Evolutionary conservation across 2,113 vertebrate genomes (phyloP).

Genomic region (Brevimyrus niger): DNA sequence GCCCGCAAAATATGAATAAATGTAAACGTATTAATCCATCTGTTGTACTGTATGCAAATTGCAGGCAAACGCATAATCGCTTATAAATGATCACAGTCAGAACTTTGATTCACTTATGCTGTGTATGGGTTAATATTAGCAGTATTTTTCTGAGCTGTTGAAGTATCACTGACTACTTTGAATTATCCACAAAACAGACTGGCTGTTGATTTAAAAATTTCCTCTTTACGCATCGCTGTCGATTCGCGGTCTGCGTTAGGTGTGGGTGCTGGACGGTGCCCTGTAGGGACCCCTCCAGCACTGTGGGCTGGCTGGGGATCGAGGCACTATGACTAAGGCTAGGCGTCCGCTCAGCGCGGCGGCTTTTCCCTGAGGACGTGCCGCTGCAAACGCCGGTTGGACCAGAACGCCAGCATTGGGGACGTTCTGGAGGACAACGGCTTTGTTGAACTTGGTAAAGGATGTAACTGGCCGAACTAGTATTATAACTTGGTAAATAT

Average conservation of each 20-base stretch:
- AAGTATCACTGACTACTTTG: not conserved
- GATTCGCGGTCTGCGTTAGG: constrained; percentile 66
- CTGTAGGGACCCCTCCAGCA: constrained; percentile 32
- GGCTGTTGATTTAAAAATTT: not conserved
- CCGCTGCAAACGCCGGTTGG: constrained; percentile 64
- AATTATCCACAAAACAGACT: not conserved
- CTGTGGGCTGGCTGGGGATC: constrained; percentile 58
- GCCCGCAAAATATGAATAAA: not conserved
- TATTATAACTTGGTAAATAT: not conserved
- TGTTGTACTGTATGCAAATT: not conserved
- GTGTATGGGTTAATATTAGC: not conserved
- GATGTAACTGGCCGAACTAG: not conserved
- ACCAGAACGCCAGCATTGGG: constrained; percentile 54
- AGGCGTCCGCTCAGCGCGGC: constrained; percentile 49
- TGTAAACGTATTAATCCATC: not conserved
- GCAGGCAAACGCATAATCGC: not conserved
- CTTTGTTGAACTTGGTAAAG: constrained; percentile 76
- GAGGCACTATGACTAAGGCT: constrained; percentile 64
- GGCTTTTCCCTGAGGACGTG: constrained; percentile 60
- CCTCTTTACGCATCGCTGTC: constrained; percentile 48
- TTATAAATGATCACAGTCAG: not conserved
- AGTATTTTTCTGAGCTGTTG: not conserved
- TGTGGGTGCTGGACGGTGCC: constrained; percentile 71
- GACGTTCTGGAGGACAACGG: constrained; percentile 70
- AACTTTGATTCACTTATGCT: not conserved